Evolutionary conservation across 2,888 invertebrate genomes (phyloP).

Genomic region (Heteromurus nitidus): DNA sequence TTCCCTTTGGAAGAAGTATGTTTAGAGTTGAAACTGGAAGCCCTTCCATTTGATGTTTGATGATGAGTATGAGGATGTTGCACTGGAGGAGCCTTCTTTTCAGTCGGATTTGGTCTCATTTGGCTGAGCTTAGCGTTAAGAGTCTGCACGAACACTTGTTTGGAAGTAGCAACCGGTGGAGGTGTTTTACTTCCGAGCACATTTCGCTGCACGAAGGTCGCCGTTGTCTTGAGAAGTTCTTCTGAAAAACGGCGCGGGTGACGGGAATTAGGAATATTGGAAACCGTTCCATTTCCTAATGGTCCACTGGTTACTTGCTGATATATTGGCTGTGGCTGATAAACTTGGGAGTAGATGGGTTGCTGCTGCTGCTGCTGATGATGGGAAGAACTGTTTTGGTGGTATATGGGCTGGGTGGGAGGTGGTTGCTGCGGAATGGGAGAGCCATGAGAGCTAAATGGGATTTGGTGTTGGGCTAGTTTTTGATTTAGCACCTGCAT

Average conservation of each 20-base stretch:
- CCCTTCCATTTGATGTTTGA: conserved; percentile 38
- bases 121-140: conserved; percentile 70
- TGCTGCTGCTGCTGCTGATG: conserved; percentile 44
- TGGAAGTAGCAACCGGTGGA: conserved; percentile 68
- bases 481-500: conserved; percentile 85
- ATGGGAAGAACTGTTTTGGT: conserved; percentile 30
- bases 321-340: conserved; percentile 72
- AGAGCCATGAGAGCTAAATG: conserved; percentile 40
- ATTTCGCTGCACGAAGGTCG: conserved; percentile 69
- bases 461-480: conserved; percentile 75
- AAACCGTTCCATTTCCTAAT: conserved; percentile 32
- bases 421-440: conserved; percentile 75
- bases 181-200: conserved; percentile 71
- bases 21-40: conserved; percentile 68
- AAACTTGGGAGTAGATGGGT: conserved; percentile 72
- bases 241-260: conserved; percentile 70
- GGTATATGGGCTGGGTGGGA: conserved; percentile 74
- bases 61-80: conserved; percentile 23
- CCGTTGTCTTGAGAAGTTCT: conserved; percentile 70
- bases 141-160: conserved; percentile 72
- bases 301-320: conserved; percentile 61
- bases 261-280: conserved; percentile 39
- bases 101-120: conserved; percentile 68
- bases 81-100: conserved; percentile 49
- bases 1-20: conserved; percentile 68